These are phyloP conservation scores for Phalacrocorax brasilianus DNA, from an alignment of 2,113 vertebrate genomes.

Conservation along the genomic window DNA sequence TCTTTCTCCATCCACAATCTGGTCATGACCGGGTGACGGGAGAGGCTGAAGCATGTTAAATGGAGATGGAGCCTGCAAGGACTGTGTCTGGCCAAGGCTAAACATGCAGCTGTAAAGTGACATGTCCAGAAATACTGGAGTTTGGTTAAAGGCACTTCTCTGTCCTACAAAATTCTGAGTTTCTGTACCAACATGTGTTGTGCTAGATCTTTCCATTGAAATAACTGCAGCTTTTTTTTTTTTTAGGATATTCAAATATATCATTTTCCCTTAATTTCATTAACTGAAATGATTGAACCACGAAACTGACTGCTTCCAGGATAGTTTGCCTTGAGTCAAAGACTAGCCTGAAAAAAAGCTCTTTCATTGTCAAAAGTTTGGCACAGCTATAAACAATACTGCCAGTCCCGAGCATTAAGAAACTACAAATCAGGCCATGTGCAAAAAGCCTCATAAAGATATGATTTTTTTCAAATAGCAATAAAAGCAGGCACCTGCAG, in stretches of 20 bases:
- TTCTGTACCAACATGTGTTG: background rate
- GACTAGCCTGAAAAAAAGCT: background rate
- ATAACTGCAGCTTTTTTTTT: background rate
- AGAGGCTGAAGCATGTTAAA: background rate
- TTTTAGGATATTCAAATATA: background rate
- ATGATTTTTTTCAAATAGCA: background rate
- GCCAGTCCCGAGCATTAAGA: background rate
- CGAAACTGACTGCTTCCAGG: background rate
- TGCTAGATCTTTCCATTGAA: background rate
- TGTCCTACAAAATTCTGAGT: background rate
- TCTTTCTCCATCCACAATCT: background rate
- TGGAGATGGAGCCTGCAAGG: background rate
- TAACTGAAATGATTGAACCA: background rate
- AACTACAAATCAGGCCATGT: conserved; percentile 1
- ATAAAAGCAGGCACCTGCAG: background rate
- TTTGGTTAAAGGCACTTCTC: background rate
- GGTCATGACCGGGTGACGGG: background rate
- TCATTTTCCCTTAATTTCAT: background rate
- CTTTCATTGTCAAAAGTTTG: background rate
- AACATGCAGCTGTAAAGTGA: background rate
- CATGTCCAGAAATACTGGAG: background rate
- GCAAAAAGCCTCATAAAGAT: background rate
- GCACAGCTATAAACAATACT: conserved; percentile 19
- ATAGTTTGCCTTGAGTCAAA: background rate
- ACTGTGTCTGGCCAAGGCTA: background rate